Percentiles rank a stretch among this genome's conserved stretches.
Conservation (phyloP, 2,797 vertebrate genomes). For the Xiphorhynchus erythropygius region DNA sequence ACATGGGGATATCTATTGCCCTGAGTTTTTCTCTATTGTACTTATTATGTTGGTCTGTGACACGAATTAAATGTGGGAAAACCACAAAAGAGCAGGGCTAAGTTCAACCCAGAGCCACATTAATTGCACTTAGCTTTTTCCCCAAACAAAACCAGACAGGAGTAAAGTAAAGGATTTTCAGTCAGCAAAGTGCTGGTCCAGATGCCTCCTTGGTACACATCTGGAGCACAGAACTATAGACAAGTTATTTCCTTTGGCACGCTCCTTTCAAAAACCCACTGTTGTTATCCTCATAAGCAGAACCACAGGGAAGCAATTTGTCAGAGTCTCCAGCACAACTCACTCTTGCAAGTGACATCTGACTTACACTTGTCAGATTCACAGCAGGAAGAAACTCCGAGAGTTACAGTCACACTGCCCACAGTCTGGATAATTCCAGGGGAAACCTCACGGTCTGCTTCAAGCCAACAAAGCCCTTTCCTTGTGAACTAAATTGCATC, state of each 20-base stretch:
- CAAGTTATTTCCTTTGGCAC: neutral
- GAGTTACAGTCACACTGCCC: neutral
- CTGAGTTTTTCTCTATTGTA: neutral
- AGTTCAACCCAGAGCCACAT: neutral
- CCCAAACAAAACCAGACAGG: neutral
- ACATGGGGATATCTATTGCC: neutral
- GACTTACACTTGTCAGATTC: neutral
- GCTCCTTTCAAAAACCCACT: neutral
- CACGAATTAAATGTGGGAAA: neutral
- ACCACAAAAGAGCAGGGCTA: neutral
- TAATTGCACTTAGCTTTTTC: neutral
- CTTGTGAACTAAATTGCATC: neutral
- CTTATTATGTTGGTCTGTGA: neutral
- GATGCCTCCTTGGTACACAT: neutral
- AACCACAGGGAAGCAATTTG: neutral
- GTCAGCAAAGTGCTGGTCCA: neutral
- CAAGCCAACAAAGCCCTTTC: neutral
- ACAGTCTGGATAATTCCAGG: neutral
- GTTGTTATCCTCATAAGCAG: neutral
- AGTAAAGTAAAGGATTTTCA: neutral
- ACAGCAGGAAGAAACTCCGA: neutral
- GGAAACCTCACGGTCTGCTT: neutral
- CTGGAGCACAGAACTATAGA: neutral
- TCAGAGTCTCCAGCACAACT: neutral
- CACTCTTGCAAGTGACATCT: neutral